Conservation (phyloP, 2,797 vertebrate genomes). For the Periophthalmus magnuspinnatus region DNA sequence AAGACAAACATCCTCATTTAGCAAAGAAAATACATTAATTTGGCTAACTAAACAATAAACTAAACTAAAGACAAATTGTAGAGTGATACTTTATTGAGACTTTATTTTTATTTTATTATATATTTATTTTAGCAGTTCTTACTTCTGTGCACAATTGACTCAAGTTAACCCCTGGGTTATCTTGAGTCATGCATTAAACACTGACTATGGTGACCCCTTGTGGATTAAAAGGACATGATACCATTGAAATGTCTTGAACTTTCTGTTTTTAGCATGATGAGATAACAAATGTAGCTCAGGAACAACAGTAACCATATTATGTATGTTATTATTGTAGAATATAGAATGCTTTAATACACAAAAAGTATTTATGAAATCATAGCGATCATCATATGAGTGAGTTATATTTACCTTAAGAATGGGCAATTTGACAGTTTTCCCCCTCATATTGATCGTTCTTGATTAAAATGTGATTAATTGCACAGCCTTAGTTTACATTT, state of each 20-base stretch:
- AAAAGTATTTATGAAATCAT: too few species aligned
- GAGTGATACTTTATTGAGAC: not conserved
- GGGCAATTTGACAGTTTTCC: too few species aligned
- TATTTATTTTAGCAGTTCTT: too few species aligned
- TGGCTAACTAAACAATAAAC: not conserved
- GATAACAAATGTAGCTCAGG: too few species aligned
- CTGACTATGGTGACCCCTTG: not conserved
- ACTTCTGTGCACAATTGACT: not conserved
- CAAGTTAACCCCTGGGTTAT: not conserved
- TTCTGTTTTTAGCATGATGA: too few species aligned
- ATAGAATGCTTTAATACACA: too few species aligned
- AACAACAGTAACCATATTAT: too few species aligned
- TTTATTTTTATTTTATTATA: not conserved
- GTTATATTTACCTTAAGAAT: too few species aligned
- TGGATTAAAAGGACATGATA: not conserved
- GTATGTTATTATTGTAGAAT: too few species aligned
- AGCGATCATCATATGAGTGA: too few species aligned
- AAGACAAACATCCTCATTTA: not conserved
- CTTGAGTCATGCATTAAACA: not conserved
- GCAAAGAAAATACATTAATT: not conserved
- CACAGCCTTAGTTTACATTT: not conserved
- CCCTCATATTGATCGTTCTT: too few species aligned
- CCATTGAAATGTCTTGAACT: not conserved
- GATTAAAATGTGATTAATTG: too few species aligned
- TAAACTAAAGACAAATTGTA: not conserved